A percentile compares a stretch with the other conserved stretches of the same genome.
Conservation (phyloP, 2,888 invertebrate species). For the Stratiomys singularior region DNA sequence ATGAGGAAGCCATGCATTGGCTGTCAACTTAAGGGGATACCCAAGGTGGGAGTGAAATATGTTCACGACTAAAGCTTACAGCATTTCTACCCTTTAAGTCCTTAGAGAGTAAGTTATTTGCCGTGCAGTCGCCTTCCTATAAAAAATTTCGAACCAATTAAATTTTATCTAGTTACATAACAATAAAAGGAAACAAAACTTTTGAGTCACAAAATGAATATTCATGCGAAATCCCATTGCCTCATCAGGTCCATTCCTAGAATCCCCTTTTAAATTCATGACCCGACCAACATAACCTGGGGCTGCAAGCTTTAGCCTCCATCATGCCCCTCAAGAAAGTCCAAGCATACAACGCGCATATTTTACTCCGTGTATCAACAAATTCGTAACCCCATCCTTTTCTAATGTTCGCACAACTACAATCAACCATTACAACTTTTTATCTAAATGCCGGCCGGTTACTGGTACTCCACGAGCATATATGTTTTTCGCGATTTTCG, state of each 20-base stretch:
- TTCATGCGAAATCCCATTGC: neutral
- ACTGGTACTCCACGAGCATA: neutral
- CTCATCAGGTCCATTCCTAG: neutral
- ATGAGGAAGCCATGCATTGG: too few relatives aligned
- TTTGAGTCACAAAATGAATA: too few relatives aligned
- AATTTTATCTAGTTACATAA: too few relatives aligned
- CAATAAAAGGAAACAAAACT: too few relatives aligned
- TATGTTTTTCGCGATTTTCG: neutral
- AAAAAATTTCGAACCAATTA: too few relatives aligned
- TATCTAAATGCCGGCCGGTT: conserved; percentile 34
- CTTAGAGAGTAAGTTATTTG: too few relatives aligned
- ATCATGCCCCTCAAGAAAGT: neutral
- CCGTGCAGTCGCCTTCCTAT: too few relatives aligned
- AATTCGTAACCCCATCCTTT: neutral
- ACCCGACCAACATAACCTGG: neutral
- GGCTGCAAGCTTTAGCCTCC: neutral
- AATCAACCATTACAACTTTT: neutral
- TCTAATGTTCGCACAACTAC: neutral
- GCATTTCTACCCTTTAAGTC: too few relatives aligned
- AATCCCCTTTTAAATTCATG: neutral
- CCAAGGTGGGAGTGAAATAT: too few relatives aligned
- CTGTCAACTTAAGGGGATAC: too few relatives aligned
- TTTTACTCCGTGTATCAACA: neutral
- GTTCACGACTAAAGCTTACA: too few relatives aligned
- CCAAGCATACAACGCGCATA: neutral